Base-by-base conservation (phyloP, 2,888 invertebrate species). In the Drosophila lutescens region DNA sequence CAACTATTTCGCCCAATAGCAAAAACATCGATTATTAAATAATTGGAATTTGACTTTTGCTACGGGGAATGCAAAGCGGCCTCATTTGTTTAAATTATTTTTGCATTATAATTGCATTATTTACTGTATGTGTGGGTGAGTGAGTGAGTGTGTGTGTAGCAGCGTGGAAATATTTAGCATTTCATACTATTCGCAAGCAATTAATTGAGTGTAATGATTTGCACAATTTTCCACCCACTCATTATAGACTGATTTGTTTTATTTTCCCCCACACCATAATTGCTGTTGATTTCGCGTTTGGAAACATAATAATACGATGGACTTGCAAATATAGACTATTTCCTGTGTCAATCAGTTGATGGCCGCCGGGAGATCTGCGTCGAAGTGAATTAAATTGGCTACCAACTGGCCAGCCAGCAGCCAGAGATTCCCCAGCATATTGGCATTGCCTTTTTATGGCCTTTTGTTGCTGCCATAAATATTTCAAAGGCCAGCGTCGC, bases 141-240 rank as follows among this genome's bases (percentile, higher is more conserved):
- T 34, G 38, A 41, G 32, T 49, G 13, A 15, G 38, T 50, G 36
- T 47, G 15, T 34, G 38, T 51, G 32, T 32, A 26, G n/a, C 6
- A 10, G n/a, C 4, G 26, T 34, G 47, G 53, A 32, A 61, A 34
- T 41, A 44, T 68, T 62, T 44, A 34, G 58, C 67, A 55, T 47
- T 62, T 68, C 57, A 69, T 59, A 59, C 63, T 71, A 61, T 40
- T 43, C 53, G 34, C 30, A 38, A n/a, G 43, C 44, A 55, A 40
- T 75, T 76, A 75, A 75, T 75, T 76, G 76, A 71, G 65, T 71
- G 71, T 49, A 75, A 75, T 75, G 71, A 75, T 71, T 75, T 71
- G 63, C 74, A 53, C 57, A 57, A 65, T 73, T 73, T 63, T 49
- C 32, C 41, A 32, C 9, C 17, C 17, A 23, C 49, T 20, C 20